Base-by-base conservation (phyloP, 1,140 invertebrate species). In the Microvelia longipes region DNA sequence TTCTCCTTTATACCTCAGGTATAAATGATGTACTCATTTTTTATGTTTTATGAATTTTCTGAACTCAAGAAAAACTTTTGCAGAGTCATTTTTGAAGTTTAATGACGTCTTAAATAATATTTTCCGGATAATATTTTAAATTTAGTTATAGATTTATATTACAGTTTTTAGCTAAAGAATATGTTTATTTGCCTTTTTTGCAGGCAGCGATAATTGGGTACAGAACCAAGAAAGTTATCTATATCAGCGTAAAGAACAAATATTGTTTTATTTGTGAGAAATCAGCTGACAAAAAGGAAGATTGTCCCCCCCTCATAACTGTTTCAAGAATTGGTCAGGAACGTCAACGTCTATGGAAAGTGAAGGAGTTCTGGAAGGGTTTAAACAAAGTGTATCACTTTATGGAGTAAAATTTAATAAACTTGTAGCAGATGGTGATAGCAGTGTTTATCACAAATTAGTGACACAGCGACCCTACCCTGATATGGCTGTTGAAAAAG, bases 291-390 rank as follows among this genome's bases (percentile, higher is more conserved):
- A 50, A 19, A 50, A 50, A 50, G 35, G 5, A 50, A 50, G 35
- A 5, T 5, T 19, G 5, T 11, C 5, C 35, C 35, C 5, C 19
- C 5, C 5, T 50, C 35, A 50, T 19, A 50, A 50, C 5, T 50
- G 35, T 50, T 50, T 11, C 19, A 50, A 50, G 19, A 50, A 50
- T 50, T 11, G 19, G 5, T 50, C 5, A 11, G 35, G 35, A 50
- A 50, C 5, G 5, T 19, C 35, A 5, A 50, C 35, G 5, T 5
- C 35, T 11, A 50, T 50, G 35, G 35, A 50, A 19, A 50, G 35
- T 50, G 35, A 50, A 76, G 77, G 81, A 61, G 78, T 80, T 74
- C 68, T 74, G 66, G 35, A 50, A 76, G 77, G 81, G 60, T 79
- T 80, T 74, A 69, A 74, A 66, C 2, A 62, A 62, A 77, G 77